phyloP scores from a whole-genome alignment of 2,888 invertebrate species.

The Pollenia amentaria region DNA sequence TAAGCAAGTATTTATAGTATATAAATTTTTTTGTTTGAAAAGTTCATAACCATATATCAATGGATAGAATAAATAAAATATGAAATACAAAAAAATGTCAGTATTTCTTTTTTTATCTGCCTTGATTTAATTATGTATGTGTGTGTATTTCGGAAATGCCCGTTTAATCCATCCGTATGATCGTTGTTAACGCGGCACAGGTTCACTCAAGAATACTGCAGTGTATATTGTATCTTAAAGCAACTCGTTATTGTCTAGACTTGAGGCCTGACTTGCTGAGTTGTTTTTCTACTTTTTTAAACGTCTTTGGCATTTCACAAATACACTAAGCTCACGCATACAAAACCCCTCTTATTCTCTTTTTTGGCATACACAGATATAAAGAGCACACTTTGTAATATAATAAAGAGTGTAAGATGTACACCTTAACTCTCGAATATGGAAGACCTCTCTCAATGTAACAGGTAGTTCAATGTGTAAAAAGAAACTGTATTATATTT shows the following conservation, averaged over 20 bases:
- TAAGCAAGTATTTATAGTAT: slow-evolving; percentile 24
- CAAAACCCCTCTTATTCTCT: slow-evolving; percentile 38
- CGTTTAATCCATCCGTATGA: slow-evolving; percentile 75
- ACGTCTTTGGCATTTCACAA: slow-evolving; percentile 51
- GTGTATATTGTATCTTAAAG: slow-evolving; percentile 60
- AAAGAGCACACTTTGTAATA: neutral
- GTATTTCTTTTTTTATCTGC: slow-evolving; percentile 27
- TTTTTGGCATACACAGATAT: slow-evolving; percentile 1
- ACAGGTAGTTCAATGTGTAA: slow-evolving; percentile 56
- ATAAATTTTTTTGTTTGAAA: slow-evolving; percentile 52
- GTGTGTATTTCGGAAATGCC: slow-evolving; percentile 28
- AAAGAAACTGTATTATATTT: neutral
- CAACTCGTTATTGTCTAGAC: slow-evolving; percentile 69
- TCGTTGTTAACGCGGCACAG: slow-evolving; percentile 80
- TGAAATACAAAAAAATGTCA: slow-evolving; percentile 55
- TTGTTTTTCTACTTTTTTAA: slow-evolving; percentile 67
- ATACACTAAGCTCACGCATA: neutral
- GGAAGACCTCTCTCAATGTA: neutral
- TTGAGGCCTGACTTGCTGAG: slow-evolving; percentile 59
- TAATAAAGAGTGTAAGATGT: no score
- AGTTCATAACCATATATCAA: slow-evolving; percentile 70
- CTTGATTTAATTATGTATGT: slow-evolving; percentile 39
- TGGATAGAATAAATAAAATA: slow-evolving; percentile 70
- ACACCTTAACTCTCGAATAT: neutral
- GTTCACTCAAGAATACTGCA: slow-evolving; percentile 80